phyloP scores from a whole-genome alignment of 2,888 invertebrate species.

The Tortrix viridana region DNA sequence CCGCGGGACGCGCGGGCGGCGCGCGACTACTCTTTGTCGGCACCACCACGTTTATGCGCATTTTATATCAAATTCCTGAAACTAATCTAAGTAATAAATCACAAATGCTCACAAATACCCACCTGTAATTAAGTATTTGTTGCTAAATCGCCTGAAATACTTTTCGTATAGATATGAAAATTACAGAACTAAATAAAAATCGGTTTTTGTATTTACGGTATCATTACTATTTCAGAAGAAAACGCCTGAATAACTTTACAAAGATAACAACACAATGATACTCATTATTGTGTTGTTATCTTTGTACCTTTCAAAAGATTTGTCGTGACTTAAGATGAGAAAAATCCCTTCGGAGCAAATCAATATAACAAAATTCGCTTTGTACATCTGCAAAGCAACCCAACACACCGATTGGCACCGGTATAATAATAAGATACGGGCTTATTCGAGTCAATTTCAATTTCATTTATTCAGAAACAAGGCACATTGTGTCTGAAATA shows the following conservation, averaged over 20 bases:
- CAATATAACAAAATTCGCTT: conserved; percentile 3
- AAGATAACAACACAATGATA: conserved; percentile 9
- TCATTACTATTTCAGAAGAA: neutral
- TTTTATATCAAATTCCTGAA: conserved; percentile 47
- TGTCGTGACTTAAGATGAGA: conserved; percentile 1
- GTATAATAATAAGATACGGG: conserved; percentile 21
- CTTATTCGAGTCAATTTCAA: conserved; percentile 42
- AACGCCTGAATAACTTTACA: neutral
- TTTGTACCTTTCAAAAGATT: conserved; percentile 5
- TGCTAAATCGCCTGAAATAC: too few relatives aligned
- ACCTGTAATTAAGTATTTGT: neutral
- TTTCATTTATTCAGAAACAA: too few relatives aligned
- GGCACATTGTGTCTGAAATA: too few relatives aligned
- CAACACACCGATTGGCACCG: neutral
- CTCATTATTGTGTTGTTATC: too few relatives aligned
- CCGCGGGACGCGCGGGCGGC: conserved; percentile 11
- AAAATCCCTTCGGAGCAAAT: conserved; percentile 1
- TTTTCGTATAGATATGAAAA: too few relatives aligned
- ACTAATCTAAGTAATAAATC: conserved; percentile 47
- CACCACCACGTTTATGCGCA: conserved; percentile 43
- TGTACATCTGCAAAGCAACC: neutral
- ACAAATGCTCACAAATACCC: conserved; percentile 3
- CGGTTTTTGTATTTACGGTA: neutral
- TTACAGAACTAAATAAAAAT: too few relatives aligned
- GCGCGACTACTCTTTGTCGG: conserved; percentile 16